Percentiles rank a stretch among this genome's conserved stretches.
phyloP scores from a whole-genome alignment of 2,113 vertebrate species.

The Platysternon megacephalum region DNA sequence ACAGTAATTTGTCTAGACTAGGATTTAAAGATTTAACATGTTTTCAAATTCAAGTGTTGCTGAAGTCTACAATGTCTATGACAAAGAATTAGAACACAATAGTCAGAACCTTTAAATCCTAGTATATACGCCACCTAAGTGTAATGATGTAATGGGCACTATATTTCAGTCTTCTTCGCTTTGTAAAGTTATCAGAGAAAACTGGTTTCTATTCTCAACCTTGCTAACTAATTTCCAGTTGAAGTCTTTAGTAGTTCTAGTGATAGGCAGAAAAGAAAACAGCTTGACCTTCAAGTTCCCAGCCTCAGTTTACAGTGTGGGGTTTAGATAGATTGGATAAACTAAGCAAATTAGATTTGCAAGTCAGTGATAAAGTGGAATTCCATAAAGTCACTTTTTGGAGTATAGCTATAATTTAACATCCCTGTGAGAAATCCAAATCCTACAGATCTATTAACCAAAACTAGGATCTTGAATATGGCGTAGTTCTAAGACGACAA shows the following conservation, averaged over 20 bases:
- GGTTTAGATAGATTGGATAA: neutral
- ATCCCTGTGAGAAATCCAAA: accelerated
- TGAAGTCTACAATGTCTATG: neutral
- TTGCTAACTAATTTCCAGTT: neutral
- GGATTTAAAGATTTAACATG: neutral
- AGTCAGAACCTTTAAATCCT: neutral
- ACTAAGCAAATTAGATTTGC: neutral
- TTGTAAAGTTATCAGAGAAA: neutral
- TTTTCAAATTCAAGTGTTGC: neutral
- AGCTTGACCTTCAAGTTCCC: neutral
- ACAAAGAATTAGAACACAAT: neutral
- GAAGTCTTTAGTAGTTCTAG: neutral
- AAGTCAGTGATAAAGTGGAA: accelerated
- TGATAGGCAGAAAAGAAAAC: neutral
- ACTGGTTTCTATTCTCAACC: neutral
- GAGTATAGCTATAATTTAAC: neutral
- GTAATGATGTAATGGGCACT: neutral
- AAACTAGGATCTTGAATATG: neutral
- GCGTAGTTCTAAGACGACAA: accelerated
- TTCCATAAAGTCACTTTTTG: neutral
- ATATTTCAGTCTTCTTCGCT: neutral
- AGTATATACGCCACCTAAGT: neutral
- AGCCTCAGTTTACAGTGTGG: neutral
- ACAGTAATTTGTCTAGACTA: neutral
- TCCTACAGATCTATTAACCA: neutral